Evolutionary conservation across 2,113 vertebrate species (phyloP).

Genomic region (Brachirus orientalis): DNA sequence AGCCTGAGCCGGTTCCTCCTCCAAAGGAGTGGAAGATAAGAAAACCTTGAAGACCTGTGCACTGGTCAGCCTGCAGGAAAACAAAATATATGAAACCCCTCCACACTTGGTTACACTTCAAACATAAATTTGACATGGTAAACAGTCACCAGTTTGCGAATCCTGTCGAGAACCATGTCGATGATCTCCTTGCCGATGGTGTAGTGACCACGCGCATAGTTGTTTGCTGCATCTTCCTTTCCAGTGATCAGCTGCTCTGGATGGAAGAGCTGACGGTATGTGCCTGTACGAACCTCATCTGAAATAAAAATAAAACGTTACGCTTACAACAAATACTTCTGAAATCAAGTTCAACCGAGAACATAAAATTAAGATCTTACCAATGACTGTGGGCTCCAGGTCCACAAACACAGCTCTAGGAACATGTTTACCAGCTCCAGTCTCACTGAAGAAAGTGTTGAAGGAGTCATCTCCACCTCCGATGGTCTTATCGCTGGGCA

Average conservation of each 20-base stretch:
- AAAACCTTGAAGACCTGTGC: constrained; percentile 82
- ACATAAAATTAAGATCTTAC: constrained; percentile 29
- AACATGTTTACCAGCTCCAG: constrained; percentile 78
- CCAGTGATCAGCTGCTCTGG: constrained; percentile 87
- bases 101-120: not conserved
- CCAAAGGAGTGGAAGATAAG: constrained; percentile 81
- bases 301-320: not conserved
- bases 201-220: constrained; percentile 84
- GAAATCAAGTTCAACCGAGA: not conserved
- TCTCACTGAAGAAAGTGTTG: constrained; percentile 81
- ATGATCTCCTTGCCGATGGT: constrained; percentile 78
- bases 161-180: constrained; percentile 74
- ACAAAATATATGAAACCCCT: not conserved
- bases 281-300: constrained; percentile 86
- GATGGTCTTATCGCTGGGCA: constrained; percentile 77
- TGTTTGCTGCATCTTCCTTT: constrained; percentile 88
- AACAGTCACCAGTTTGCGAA: constrained; percentile 69
- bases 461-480: constrained; percentile 78
- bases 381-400: constrained; percentile 77
- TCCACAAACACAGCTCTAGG: constrained; percentile 76
- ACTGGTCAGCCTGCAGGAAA: constrained; percentile 78
- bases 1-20: constrained; percentile 79
- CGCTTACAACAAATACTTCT: not conserved
- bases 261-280: constrained; percentile 86
- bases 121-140: accelerated